Evolutionary conservation across 2,797 vertebrate species (phyloP).

Genomic region (Streptopelia turtur): DNA sequence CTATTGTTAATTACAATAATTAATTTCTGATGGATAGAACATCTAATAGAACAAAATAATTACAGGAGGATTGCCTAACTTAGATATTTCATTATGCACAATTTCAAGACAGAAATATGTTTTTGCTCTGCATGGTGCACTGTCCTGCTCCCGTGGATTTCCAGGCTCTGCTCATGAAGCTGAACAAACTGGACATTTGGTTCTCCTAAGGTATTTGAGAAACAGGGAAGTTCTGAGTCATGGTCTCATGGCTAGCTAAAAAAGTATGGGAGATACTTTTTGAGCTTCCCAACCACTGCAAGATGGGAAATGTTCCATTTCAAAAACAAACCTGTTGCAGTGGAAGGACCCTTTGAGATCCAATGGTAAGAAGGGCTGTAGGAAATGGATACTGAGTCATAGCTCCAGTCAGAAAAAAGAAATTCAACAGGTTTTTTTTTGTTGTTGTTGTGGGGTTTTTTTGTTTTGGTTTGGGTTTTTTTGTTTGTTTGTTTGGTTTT

Average conservation of each 20-base stretch:
- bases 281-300: not conserved
- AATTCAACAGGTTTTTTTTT: not conserved
- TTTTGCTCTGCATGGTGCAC: not conserved
- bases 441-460: not conserved
- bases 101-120: not conserved
- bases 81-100: conserved; percentile 23
- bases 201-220: not conserved
- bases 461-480: too few relatives aligned
- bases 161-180: accelerated
- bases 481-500: not conserved
- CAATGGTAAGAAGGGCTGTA: not conserved
- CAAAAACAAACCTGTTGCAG: accelerated
- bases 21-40: conserved; percentile 62
- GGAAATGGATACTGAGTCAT: not conserved
- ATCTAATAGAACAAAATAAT: conserved; percentile 64
- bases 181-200: not conserved
- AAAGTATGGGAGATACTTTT: not conserved
- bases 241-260: not conserved
- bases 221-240: not conserved
- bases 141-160: not conserved
- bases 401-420: not conserved
- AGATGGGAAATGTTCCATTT: not conserved
- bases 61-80: conserved; percentile 14
- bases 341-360: not conserved
- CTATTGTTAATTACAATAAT: conserved; percentile 63